Base-by-base conservation (phyloP, 2,113 vertebrate genomes). In the Rousettus leschenaultii region DNA sequence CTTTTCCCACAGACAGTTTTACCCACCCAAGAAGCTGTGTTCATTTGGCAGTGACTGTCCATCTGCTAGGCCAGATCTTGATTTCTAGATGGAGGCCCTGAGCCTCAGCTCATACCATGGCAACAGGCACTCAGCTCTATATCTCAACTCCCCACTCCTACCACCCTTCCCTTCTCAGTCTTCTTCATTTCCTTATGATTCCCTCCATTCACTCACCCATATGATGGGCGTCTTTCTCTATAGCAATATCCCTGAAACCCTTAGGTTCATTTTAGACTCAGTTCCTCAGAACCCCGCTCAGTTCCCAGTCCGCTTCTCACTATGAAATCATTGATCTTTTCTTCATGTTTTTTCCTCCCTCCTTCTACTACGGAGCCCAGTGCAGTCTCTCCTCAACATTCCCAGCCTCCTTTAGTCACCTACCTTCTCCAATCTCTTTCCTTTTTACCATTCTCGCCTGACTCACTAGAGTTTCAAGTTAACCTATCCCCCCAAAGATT, bases 21-120 rank as follows among this genome's bases (percentile, higher is more conserved):
- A 96, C 96, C 96, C 93, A 95, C 97, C 95, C 95, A 97, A 97
- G 95, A 97, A 95, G 97, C 87, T 89, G 53, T 95, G 92, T 97
- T 90, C 95, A 96, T 75, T 85, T 97, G 97, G 97, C 96, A 97
- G 61, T 30, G 48, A 83, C 57, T 70, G n/a, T 68, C 35, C 38
- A 16, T 89, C 21, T 48, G 30, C 92, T 88, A 90, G 90, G 96
- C 96, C 96, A 96, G 95, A 97, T 94, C 68, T 88, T 87, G 88
- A 94, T 73, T 95, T 66, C 94, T 97, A 96, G 97, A 95, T 6
- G 73, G 79, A 93, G 86, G 91, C 95, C 97, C 95, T 78, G 96
- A 86, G 84, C 86, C 84, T 89, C 82, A 85, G 78, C 80, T 92
- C 74, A 88, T n/a, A 75, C 91, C 89, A 94, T 94, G 83, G 93